phyloP scores from a whole-genome alignment of 2,888 invertebrate species.

The Mythimna impura region DNA sequence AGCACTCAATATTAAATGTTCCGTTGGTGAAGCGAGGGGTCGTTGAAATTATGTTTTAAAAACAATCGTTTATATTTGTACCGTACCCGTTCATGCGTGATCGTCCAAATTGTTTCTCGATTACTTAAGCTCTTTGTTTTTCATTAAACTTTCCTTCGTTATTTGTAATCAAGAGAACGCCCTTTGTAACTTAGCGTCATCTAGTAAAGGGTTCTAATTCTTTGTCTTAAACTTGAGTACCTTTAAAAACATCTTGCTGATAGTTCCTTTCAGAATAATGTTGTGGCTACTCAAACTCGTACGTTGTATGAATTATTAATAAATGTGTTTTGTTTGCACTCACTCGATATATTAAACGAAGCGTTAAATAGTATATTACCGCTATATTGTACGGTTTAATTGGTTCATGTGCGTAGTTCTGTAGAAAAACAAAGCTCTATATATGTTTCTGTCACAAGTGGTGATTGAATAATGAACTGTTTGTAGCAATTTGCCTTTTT shows the following conservation, averaged over 20 bases:
- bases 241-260: constrained; percentile 36
- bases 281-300: constrained; percentile 31
- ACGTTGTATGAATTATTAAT: constrained; percentile 65
- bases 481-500: constrained; percentile 38
- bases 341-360: constrained; percentile 60
- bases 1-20: constrained; percentile 90
- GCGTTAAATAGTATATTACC: constrained; percentile 63
- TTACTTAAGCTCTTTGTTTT: constrained; percentile 88
- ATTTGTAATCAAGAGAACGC: constrained; percentile 68
- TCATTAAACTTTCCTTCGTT: constrained; percentile 85
- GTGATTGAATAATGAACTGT: constrained; percentile 15
- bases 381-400: constrained; percentile 56
- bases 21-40: constrained; percentile 87
- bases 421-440: constrained; percentile 30
- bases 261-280: constrained; percentile 27
- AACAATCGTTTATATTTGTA: constrained; percentile 89
- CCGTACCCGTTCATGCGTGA: constrained; percentile 88
- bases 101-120: constrained; percentile 89
- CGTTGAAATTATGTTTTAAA: constrained; percentile 89
- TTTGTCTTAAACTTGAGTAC: constrained; percentile 50
- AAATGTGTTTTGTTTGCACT: constrained; percentile 54
- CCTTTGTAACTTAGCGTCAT: constrained; percentile 59
- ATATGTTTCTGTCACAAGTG: constrained; percentile 38
- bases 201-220: constrained; percentile 54
- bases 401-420: constrained; percentile 35